These are phyloP conservation scores for Eupithecia vulgata DNA, from an alignment of 2,888 invertebrate genomes.

Conservation along the genomic window DNA sequence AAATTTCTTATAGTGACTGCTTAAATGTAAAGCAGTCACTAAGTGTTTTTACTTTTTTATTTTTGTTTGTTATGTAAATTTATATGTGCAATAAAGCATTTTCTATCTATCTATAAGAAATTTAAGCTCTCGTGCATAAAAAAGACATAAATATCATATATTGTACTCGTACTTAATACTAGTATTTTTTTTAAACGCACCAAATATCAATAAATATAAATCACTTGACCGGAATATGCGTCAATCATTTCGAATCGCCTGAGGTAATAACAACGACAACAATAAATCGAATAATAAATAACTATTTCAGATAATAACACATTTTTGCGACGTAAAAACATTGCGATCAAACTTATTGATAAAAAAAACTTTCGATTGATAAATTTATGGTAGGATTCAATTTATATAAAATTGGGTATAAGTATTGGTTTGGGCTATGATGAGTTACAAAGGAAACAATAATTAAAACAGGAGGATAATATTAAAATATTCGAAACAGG, in stretches of 20 bases:
- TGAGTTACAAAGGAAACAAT: background rate
- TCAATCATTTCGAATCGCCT: slow-evolving; percentile 33
- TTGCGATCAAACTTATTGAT: slow-evolving; percentile 41
- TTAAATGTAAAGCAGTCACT: too few relatives aligned
- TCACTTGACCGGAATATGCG: slow-evolving; percentile 26
- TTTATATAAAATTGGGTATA: slow-evolving; percentile 14
- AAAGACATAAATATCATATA: background rate
- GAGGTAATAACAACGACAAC: slow-evolving; percentile 35
- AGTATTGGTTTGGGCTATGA: background rate
- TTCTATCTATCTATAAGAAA: too few relatives aligned
- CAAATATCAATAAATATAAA: slow-evolving; percentile 25
- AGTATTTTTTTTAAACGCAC: background rate
- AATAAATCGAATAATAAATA: slow-evolving; percentile 33
- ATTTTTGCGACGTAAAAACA: slow-evolving; percentile 44
- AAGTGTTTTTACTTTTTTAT: too few relatives aligned
- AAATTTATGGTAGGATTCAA: slow-evolving; percentile 37
- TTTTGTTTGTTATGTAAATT: too few relatives aligned
- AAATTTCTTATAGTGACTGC: too few relatives aligned
- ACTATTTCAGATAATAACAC: slow-evolving; percentile 44
- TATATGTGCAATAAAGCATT: too few relatives aligned
- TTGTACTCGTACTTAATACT: background rate
- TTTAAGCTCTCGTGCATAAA: too few relatives aligned
- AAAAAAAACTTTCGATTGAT: slow-evolving; percentile 40
- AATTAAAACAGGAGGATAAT: background rate
- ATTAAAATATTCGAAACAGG: background rate